phyloP scores from a whole-genome alignment of 2,797 vertebrate genomes.

The Xyrichtys novacula region DNA sequence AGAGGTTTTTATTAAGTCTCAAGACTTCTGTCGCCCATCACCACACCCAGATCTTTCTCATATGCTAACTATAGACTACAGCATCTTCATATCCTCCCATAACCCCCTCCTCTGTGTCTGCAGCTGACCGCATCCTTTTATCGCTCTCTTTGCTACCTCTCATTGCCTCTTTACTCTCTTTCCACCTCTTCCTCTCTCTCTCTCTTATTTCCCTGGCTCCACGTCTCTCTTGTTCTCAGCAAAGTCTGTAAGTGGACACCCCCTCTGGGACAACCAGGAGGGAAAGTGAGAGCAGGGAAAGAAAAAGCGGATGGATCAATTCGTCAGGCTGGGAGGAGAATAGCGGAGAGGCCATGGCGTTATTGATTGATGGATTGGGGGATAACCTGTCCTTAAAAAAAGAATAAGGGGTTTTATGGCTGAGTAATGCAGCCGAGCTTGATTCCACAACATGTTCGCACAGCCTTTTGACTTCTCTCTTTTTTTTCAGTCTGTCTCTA shows the following conservation, averaged over 20 bases:
- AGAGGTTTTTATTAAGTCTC: constrained; percentile 9
- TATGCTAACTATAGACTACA: constrained; percentile 50
- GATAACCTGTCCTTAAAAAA: constrained; percentile 51
- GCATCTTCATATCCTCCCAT: constrained; percentile 32
- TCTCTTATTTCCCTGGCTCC: constrained; percentile 41
- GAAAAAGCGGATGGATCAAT: constrained; percentile 68
- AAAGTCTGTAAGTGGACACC: constrained; percentile 79
- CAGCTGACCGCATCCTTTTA: constrained; percentile 41
- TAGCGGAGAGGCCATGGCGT: constrained; percentile 28
- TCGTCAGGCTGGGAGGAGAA: constrained; percentile 46
- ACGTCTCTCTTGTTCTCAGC: constrained; percentile 50
- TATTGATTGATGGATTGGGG: constrained; percentile 66
- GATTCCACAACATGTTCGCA: constrained; percentile 9
- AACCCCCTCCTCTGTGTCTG: constrained; percentile 34
- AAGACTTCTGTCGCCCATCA: constrained; percentile 37
- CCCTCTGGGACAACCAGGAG: constrained; percentile 66
- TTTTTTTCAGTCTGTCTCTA: constrained; percentile 19
- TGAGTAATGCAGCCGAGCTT: constrained; percentile 57
- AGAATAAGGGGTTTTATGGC: constrained; percentile 54
- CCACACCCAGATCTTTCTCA: constrained; percentile 64
- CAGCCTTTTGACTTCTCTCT: constrained; percentile 42
- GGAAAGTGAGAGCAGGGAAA: constrained; percentile 68
- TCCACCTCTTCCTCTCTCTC: constrained; percentile 39
- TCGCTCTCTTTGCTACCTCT: constrained; percentile 36
- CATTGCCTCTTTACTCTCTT: constrained; percentile 19